Evolutionary conservation across 2,888 invertebrate species (phyloP), one percentile per base, ranked within the genome.

Genomic region (Sturmia bella): DNA sequence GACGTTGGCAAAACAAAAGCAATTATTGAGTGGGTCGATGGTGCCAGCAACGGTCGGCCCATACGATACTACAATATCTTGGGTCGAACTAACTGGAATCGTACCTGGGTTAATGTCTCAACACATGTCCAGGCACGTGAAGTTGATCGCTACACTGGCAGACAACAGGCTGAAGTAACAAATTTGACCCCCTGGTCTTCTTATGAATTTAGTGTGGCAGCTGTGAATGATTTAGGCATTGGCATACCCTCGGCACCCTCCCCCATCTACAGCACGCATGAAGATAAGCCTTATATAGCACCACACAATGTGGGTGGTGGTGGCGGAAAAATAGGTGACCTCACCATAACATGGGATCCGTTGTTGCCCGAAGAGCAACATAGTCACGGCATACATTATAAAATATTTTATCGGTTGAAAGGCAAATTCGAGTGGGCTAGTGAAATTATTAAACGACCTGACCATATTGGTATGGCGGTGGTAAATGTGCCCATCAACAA

Each of bases 271-370:
- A 95, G 96, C 19, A 98, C 98, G 0, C 93, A 94, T 39, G 94
- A 96, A 3, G 96, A 96, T 86, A 93, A 92, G 83, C 98, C 98
- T 0, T 94, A 94, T 84, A 93, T 94, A 86, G 93, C 95, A 6
- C 98, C 98, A 1, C 89, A 91, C 5, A 95, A 96, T 86, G 93
- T 99, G 45, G 94, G 96, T 15, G 98, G 99, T 0, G 99, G 99
- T 4, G 98, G 98, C 52, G 98, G 98, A 12, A 98, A 98, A 91
- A 97, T 97, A 82, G 98, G 98, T 0, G 98, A 98, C 88, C 93
- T 99, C 3, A 96, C 96, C 0, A 97, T 99, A 66, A 96, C 94
- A 0, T 99, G 98, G 98, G 93, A 94, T 85, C 95, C 96, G 0
- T 89, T 98, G 32, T 92, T 94, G 81, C 91, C 93, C 0, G 93